A percentile compares a stretch with the other conserved stretches of the same genome.
phyloP scores from a whole-genome alignment of 2,888 invertebrate species.

The Tiliacea aurago region DNA sequence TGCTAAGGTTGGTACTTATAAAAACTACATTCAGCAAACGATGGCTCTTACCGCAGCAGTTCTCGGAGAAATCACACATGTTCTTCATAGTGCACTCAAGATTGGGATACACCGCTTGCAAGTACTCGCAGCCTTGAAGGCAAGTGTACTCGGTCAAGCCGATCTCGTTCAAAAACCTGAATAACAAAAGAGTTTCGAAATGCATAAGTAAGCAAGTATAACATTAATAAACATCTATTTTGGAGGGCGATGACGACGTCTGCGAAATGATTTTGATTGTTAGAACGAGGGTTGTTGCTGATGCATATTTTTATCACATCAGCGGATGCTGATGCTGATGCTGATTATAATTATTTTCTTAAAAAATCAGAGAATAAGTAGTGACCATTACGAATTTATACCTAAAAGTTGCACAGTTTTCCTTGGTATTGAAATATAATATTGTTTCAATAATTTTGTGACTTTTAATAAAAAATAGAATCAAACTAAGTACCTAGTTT shows the following conservation, averaged over 20 bases:
- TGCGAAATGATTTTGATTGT: neutral
- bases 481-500: too few species aligned
- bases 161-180: constrained; percentile 76
- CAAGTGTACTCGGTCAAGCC: constrained; percentile 79
- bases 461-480: too few species aligned
- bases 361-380: too few species aligned
- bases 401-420: too few species aligned
- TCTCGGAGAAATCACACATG: constrained; percentile 71
- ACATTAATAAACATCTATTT: neutral
- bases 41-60: constrained; percentile 78
- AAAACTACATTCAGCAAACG: neutral
- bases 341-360: too few species aligned
- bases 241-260: neutral
- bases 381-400: too few species aligned
- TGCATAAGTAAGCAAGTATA: neutral
- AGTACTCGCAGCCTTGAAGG: constrained; percentile 77
- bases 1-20: neutral
- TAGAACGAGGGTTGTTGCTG: too few species aligned
- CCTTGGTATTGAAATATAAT: too few species aligned
- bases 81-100: constrained; percentile 78
- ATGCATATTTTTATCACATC: too few species aligned
- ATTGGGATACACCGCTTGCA: constrained; percentile 70
- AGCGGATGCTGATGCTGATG: too few species aligned
- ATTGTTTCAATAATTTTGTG: too few species aligned
- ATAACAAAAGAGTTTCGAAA: constrained; percentile 6